Evolutionary conservation across 1,140 invertebrate genomes (phyloP), one percentile per base, ranked within the genome.

Genomic region (Vollenhovia emeryi): DNA sequence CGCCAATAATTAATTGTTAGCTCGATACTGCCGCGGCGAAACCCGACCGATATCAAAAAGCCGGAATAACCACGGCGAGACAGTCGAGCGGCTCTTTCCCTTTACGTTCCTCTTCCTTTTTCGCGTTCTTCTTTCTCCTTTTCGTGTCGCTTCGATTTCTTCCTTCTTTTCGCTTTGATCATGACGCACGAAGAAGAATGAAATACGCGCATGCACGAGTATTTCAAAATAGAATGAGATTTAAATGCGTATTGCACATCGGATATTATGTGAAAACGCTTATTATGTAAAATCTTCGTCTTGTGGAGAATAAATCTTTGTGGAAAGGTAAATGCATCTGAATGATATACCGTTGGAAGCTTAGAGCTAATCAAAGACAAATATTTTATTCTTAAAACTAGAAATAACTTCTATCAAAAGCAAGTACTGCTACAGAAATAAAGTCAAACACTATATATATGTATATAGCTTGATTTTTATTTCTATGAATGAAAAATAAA

Each of bases 1-100:
- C 89, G 89, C 90, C 92, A 93, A 94, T 94, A 94, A 94, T 94
- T 94, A 94, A 94, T 94, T 94, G 93, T 93, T 93, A 94, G 90
- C 89, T 91, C 90, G 89, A 91, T 93, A 91, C 86, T 90, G 91
- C 90, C 90, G 84, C 88, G 74, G 85, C 80, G 89, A 79, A 80
- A 84, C 85, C 85, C 76, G 73, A 88, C 86, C 88, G 88, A 90
- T 91, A 92, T 91, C 86, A 91, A 91, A 93, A 94, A 93, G 89
- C 87, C 89, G 89, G 89, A 91, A 92, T 93, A 91, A 92, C 89
- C 69, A 69, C 74, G 73, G 52, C 75, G 87, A 84, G 87, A 71
- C 87, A 84, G 68, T 52, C 73, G 73, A 85, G 82, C 73, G 64
- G 62, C 80, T 85, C 68, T 85, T 79, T 89, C 73, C 66, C 79